These are phyloP conservation scores for Achroia grisella DNA, from an alignment of 1,140 invertebrate species.

Conservation along the genomic window DNA sequence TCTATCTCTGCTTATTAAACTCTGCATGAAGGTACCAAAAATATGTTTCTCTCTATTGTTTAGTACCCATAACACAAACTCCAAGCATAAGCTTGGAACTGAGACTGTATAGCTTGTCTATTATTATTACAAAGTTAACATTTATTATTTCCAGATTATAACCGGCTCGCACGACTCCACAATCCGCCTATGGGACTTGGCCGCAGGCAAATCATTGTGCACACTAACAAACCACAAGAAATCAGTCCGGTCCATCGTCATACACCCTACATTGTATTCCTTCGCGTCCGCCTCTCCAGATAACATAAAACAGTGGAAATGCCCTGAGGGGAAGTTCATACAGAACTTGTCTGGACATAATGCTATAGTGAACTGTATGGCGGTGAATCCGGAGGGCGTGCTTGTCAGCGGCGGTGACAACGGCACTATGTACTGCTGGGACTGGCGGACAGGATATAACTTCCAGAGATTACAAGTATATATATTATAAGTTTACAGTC, in stretches of 20 bases:
- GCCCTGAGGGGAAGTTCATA: constrained; percentile 98
- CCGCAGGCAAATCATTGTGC: constrained; percentile 94
- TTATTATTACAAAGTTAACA: neutral
- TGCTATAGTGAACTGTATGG: constrained; percentile 97
- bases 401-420: constrained; percentile 99
- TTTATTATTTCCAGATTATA: constrained; percentile 74
- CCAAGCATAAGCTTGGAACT: no score
- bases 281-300: constrained; percentile 98
- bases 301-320: constrained; percentile 99
- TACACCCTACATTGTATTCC: constrained; percentile 96
- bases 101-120: no score
- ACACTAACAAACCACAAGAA: constrained; percentile 99
- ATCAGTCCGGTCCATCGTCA: constrained; percentile 91
- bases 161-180: constrained; percentile 90
- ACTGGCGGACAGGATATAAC: constrained; percentile 99
- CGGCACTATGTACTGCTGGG: constrained; percentile 99
- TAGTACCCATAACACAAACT: no score
- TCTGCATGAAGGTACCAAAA: no score
- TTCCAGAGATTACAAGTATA: constrained; percentile 89
- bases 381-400: constrained; percentile 95
- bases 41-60: no score
- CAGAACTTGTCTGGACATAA: constrained; percentile 98
- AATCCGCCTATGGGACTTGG: constrained; percentile 97
- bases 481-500: neutral
- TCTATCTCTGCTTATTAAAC: no score